Evolutionary conservation across 1,140 invertebrate species (phyloP).

Genomic region (Gonioctena quinquepunctata): DNA sequence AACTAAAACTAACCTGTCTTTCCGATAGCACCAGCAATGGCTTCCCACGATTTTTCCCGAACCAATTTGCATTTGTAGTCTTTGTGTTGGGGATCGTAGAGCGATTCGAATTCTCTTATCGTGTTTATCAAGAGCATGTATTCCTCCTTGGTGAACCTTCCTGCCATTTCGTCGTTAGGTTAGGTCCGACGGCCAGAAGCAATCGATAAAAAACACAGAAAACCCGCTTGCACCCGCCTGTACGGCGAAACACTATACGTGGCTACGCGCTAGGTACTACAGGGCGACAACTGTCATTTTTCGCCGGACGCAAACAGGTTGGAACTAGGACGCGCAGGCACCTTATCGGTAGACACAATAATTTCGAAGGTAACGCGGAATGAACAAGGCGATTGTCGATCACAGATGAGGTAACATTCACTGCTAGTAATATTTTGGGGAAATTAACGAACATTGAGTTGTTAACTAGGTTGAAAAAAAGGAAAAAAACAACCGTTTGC

Average conservation of each 20-base stretch:
- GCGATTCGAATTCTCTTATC: not conserved
- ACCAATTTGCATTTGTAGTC: not conserved
- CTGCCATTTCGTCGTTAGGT: not conserved
- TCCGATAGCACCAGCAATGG: not conserved
- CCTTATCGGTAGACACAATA: not conserved
- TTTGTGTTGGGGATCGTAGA: not conserved
- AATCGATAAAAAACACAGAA: not conserved
- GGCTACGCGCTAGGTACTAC: no score
- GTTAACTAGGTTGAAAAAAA: not conserved
- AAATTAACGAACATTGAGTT: not conserved
- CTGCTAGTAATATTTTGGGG: no score
- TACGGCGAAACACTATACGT: not conserved
- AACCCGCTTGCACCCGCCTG: not conserved
- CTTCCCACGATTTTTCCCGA: not conserved
- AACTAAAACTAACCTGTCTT: constrained; percentile 1
- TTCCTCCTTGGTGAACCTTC: constrained; percentile 1
- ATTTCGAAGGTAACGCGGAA: not conserved
- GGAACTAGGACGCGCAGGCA: not conserved
- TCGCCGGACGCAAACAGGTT: not conserved
- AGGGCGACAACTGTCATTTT: not conserved
- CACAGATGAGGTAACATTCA: not conserved
- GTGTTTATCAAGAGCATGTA: not conserved
- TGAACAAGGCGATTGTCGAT: not conserved
- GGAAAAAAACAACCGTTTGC: not conserved
- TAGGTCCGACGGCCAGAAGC: not conserved